Base-by-base conservation (phyloP, 2,113 vertebrate species). In the Rhizomys pruinosus region DNA sequence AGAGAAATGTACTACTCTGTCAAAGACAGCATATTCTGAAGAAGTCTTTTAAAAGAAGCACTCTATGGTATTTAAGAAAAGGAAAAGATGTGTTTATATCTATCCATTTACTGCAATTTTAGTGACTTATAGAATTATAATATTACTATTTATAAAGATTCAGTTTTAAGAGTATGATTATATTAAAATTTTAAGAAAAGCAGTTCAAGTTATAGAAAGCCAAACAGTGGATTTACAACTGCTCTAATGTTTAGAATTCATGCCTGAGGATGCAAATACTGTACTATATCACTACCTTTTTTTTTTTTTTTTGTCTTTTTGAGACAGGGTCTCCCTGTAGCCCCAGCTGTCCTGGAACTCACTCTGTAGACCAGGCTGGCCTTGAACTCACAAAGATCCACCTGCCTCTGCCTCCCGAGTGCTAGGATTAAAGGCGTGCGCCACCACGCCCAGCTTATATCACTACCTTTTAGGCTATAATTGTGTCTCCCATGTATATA, bases 91-190 rank as follows among this genome's bases (percentile, higher is more conserved):
- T 25, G n/a, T 74, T 73, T 81, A 66, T n/a, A 94, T 25, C 55
- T 94, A 20, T 52, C 63, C 42, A 78, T 91, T 92, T n/a, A 77
- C 42, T 66, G 8, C 8, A 85, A 79, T 95, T 93, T 87, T 34
- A 76, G 39, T 79, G 68, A 94, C 88, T 79, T 92, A 11, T 55
- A 73, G 57, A 92, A 94, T 78, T 95, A 7, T 90, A 85, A 82
- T 90, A 74, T 90, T 96, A 93, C 42, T 92, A 72, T 90, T 69
- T 66, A 80, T 80, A 90, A 89, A 77, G n/a, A 77, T 81, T 34
- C 13, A 7, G 6, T 59, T 89, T 85, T 74, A 74, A 89, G 66
- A 88, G 27, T 85, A 37, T 78, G 57, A 52, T 94, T 93, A 81
- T 77, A 86, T 64, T 76, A 78, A 34, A 29, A 76, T 93, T 85